A percentile compares a stretch with the other conserved stretches of the same genome.
Evolutionary conservation across 2,888 invertebrate genomes (phyloP).

Genomic region (Ctena decussata): DNA sequence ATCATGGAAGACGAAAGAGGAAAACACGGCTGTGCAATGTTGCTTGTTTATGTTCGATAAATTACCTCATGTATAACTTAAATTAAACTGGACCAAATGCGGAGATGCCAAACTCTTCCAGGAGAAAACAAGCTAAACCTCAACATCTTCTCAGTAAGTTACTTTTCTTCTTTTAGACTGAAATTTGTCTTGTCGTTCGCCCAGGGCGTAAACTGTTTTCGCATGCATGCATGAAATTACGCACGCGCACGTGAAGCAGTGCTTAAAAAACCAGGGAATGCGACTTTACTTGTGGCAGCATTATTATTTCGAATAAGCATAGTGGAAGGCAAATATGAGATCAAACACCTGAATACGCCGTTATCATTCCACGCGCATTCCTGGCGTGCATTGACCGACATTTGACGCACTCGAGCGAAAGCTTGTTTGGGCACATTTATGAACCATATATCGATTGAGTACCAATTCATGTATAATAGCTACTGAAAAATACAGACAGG

Average conservation of each 20-base stretch:
- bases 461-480: background rate
- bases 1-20: constrained; percentile 79
- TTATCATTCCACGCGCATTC: constrained; percentile 33
- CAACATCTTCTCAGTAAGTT: constrained; percentile 79
- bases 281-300: too few species aligned
- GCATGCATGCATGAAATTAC: constrained; percentile 80
- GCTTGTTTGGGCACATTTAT: constrained; percentile 52
- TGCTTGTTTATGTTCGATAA: constrained; percentile 72
- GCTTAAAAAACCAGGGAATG: too few species aligned
- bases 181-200: constrained; percentile 34
- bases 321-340: too few species aligned
- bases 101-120: constrained; percentile 77
- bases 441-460: constrained; percentile 41
- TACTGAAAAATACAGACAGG: constrained; percentile 1
- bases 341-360: too few species aligned
- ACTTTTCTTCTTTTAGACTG: constrained; percentile 17
- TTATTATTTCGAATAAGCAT: too few species aligned
- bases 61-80: constrained; percentile 69
- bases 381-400: constrained; percentile 57
- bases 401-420: constrained; percentile 30
- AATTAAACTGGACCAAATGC: constrained; percentile 54
- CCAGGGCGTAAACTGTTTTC: constrained; percentile 74
- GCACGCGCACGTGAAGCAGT: constrained; percentile 77
- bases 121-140: constrained; percentile 82
- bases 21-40: constrained; percentile 73